A percentile compares a stretch with the other conserved stretches of the same genome.
phyloP scores from a whole-genome alignment of 1,140 invertebrate species.

The Gonatopus flavifemur region DNA sequence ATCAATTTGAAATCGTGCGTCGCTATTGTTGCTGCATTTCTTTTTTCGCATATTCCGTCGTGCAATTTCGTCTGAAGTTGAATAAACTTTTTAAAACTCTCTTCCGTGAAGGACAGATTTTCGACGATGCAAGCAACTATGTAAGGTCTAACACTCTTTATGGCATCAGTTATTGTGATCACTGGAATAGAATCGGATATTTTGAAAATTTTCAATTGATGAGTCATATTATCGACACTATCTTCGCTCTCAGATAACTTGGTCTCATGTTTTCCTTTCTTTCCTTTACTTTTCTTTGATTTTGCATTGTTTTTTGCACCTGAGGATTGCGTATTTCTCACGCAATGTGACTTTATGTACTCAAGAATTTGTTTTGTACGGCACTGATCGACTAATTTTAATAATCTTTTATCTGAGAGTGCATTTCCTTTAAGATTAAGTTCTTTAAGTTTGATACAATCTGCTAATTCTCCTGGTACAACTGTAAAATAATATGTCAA shows the following conservation, averaged over 20 bases:
- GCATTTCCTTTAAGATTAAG: conserved; percentile 72
- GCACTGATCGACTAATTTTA: conserved; percentile 73
- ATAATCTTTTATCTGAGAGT: conserved; percentile 69
- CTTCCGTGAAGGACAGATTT: conserved; percentile 66
- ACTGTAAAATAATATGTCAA: conserved; percentile 30
- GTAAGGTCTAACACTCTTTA: conserved; percentile 66
- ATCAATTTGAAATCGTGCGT: conserved; percentile 77
- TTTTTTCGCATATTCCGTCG: conserved; percentile 75
- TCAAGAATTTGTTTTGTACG: conserved; percentile 70
- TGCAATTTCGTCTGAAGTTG: conserved; percentile 80
- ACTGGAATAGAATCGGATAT: conserved; percentile 59
- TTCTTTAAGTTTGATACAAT: conserved; percentile 53
- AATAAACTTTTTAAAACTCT: conserved; percentile 76
- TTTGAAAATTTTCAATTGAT: conserved; percentile 58
- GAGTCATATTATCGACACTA: conserved; percentile 35
- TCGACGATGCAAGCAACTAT: conserved; percentile 74
- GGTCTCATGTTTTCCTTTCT: conserved; percentile 56
- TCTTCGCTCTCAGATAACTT: conserved; percentile 43
- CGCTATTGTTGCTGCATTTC: conserved; percentile 77
- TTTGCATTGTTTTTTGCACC: conserved; percentile 9
- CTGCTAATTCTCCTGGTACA: conserved; percentile 42
- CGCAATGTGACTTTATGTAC: conserved; percentile 67
- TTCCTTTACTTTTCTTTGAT: conserved; percentile 56
- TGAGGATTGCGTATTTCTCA: conserved; percentile 45
- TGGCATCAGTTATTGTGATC: conserved; percentile 61